Base-by-base conservation (phyloP, 2,797 vertebrate species). In the Pagetopsis macropterus region DNA sequence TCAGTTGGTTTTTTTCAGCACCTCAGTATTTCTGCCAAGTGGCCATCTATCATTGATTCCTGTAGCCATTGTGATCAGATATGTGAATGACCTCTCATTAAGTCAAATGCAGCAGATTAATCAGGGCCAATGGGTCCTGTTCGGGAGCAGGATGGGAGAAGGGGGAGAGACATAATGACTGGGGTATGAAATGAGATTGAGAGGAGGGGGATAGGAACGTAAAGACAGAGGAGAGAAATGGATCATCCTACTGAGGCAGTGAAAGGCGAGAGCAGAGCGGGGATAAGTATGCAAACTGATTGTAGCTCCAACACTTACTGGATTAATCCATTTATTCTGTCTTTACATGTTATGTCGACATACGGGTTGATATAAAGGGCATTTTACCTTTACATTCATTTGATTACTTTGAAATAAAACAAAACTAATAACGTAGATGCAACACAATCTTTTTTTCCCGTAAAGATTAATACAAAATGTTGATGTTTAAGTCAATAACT, bases 11-110 rank as follows among this genome's bases (percentile, higher is more conserved):
- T 86, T 71, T 63, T 72, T 56, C 56, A 79, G 68, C 77, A 45
- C 77, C 76, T 86, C 78, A 68, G 85, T 89, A 88, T 91, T 91
- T 91, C 89, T 88, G 85, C 85, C 83, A 88, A 78, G 90, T 87
- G 84, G 85, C 84, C 87, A 91, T 93, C 87, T 92, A 92, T 94
- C 91, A 94, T 90, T 87, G 89, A 92, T 91, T 91, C 73, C 84
- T 86, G 81, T 78, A 87, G 87, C 86, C 90, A 83, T 75, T 85
- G 87, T 89, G 90, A 93, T 90, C 88, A 91, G 92, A 93, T 92
- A 91, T 93, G 91, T 91, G 89, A 92, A 92, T 90, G 90, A 93
- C 90, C 87, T 87, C 93, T 92, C 90, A 92, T 93, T 94, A 93
- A 92, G 91, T 92, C 89, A 93, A 91, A 90, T 78, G 85, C 87